Evolutionary conservation across 2,888 invertebrate genomes (phyloP).

Genomic region (Drosophila testacea): DNA sequence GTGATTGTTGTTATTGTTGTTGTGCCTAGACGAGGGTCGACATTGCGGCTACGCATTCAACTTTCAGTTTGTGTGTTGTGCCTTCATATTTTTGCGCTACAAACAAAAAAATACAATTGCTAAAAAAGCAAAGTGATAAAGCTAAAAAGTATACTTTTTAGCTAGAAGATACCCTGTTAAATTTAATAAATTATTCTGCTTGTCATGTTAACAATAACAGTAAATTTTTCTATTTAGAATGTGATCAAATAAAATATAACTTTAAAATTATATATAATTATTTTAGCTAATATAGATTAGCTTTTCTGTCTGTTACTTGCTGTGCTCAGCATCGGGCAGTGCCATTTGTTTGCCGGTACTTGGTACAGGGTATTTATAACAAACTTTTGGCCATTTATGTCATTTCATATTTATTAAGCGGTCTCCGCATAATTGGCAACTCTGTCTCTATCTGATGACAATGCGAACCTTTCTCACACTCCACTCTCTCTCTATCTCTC

Average conservation of each 20-base stretch:
- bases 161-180: neutral
- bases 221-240: neutral
- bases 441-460: constrained; percentile 23
- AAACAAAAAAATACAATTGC: constrained; percentile 15
- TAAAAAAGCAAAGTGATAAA: constrained; percentile 11
- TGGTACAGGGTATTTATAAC: constrained; percentile 17
- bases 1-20: constrained; percentile 28
- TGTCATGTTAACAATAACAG: no score
- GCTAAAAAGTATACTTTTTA: no score
- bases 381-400: constrained; percentile 71
- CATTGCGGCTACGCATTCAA: constrained; percentile 53
- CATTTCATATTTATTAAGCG: constrained; percentile 76
- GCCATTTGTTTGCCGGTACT: neutral
- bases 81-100: constrained; percentile 4
- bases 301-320: neutral
- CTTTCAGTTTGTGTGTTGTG: constrained; percentile 34
- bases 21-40: constrained; percentile 68
- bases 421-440: constrained; percentile 72
- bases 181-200: no score
- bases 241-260: neutral
- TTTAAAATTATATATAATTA: neutral
- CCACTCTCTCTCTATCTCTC: neutral
- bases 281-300: neutral
- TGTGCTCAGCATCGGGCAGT: neutral
- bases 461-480: constrained; percentile 16